Evolutionary conservation across 1,140 invertebrate species (phyloP), one percentile per base, ranked within the genome.

Genomic region (Probaryconus sp.): DNA sequence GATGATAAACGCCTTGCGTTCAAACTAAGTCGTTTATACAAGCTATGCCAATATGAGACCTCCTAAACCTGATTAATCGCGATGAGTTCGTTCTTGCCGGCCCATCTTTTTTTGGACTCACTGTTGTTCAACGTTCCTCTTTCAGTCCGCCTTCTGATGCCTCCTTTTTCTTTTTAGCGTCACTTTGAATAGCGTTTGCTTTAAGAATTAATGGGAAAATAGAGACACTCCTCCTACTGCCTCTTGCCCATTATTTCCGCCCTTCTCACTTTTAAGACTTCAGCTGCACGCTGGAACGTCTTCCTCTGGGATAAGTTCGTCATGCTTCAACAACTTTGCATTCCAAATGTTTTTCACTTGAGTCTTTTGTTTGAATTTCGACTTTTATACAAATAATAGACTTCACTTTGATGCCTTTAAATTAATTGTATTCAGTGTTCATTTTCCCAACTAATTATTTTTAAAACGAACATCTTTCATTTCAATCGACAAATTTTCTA

Each of bases 131-230:
- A 16, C 24, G 60, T 38, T 60, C 28, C 43, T 47, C 24, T 18
- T 60, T 60, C 21, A 56, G 37, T 6, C 24, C 50, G 64, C 71
- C 56, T 38, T 38, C 35, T 3, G 43, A 35, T 43, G 51, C 51
- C 47, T 51, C 24, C 30, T 58, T 74, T 45, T 73, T 74, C 50
- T 64, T 74, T 73, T 68, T 63, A 51, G 17, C 47, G 48, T 74
- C 48, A 48, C 42, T 69, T 69, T 75, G 72, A 65, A 76, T 70
- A 76, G 65, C 65, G 48, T 56, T 64, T 60, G 64, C 47, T 26
- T 75, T 69, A 68, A 76, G 65, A 76, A 76, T 76, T 70, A 70
- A 76, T 76, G 65, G 55, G 45, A 65, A 70, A 76, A 76, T 65
- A 76, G 65, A 42, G 72, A 76, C 72, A 69, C 72, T 69, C 61